These are phyloP conservation scores for Oscheius onirici DNA, from an alignment of 2,888 invertebrate genomes.

Conservation along the genomic window DNA sequence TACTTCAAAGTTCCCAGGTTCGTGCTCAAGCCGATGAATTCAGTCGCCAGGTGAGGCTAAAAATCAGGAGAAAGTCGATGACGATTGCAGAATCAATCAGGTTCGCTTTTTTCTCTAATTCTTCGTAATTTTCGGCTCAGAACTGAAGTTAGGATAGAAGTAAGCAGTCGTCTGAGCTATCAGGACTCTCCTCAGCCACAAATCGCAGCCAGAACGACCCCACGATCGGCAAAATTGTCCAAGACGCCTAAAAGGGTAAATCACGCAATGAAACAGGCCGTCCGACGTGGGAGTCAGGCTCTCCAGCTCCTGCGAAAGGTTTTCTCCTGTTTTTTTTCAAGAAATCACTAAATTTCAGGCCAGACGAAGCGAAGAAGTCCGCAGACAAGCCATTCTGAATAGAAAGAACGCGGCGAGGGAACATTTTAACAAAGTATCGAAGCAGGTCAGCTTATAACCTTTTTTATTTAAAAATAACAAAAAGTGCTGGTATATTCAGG, in stretches of 20 bases:
- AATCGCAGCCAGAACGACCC: neutral
- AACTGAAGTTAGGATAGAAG: constrained; percentile 4
- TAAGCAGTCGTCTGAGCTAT: neutral
- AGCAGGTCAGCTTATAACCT: constrained; percentile 4
- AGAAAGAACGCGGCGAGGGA: neutral
- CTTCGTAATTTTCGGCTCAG: neutral
- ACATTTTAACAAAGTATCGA: constrained; percentile 6
- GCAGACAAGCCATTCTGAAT: neutral
- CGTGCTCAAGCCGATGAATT: constrained; percentile 30
- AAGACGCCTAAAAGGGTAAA: constrained; percentile 1
- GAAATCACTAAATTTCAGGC: neutral
- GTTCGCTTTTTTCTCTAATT: neutral
- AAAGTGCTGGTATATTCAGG: no score
- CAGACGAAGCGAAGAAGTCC: constrained; percentile 11
- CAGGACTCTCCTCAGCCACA: neutral
- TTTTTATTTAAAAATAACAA: neutral
- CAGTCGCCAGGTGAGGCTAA: neutral
- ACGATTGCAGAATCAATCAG: constrained; percentile 15
- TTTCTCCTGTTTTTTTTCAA: neutral
- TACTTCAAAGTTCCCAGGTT: constrained; percentile 22
- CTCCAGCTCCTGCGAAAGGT: neutral
- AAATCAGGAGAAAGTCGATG: neutral
- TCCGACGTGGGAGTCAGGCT: neutral
- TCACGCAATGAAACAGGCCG: neutral
- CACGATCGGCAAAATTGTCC: neutral